Evolutionary conservation across 1,140 invertebrate species (phyloP).

Genomic region (Zophobas morio): DNA sequence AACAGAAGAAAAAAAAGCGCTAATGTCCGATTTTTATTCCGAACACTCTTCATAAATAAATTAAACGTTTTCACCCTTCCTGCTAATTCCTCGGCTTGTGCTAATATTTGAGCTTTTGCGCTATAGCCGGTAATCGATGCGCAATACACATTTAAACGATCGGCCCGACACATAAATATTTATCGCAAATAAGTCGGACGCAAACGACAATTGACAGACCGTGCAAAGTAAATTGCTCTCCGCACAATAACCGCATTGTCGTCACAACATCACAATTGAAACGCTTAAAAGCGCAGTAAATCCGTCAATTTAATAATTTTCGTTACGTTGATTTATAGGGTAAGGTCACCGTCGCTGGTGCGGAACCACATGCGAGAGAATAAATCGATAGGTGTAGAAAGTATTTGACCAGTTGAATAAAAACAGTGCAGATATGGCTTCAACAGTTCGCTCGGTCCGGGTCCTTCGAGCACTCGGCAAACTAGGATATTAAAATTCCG

Average conservation of each 20-base stretch:
- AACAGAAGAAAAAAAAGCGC: background rate
- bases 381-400: too few species aligned
- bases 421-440: too few species aligned
- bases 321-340: slow-evolving; percentile 12
- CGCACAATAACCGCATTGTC: slow-evolving; percentile 33
- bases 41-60: slow-evolving; percentile 27
- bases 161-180: slow-evolving; percentile 20
- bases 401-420: too few species aligned
- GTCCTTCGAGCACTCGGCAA: too few species aligned
- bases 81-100: slow-evolving; percentile 14
- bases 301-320: slow-evolving; percentile 22
- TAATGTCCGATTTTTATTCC: slow-evolving; percentile 16
- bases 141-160: background rate
- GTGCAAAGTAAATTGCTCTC: slow-evolving; percentile 20
- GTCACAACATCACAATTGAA: slow-evolving; percentile 35
- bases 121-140: slow-evolving; percentile 13
- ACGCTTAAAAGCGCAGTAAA: slow-evolving; percentile 10
- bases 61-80: slow-evolving; percentile 16
- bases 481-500: too few species aligned
- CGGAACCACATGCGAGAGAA: background rate
- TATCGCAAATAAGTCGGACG: slow-evolving; percentile 35
- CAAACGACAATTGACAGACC: slow-evolving; percentile 19
- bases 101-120: slow-evolving; percentile 29
- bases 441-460: too few species aligned
- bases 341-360: slow-evolving; percentile 14